phyloP scores from a whole-genome alignment of 2,113 vertebrate species.

The Pollimyrus isidori region DNA sequence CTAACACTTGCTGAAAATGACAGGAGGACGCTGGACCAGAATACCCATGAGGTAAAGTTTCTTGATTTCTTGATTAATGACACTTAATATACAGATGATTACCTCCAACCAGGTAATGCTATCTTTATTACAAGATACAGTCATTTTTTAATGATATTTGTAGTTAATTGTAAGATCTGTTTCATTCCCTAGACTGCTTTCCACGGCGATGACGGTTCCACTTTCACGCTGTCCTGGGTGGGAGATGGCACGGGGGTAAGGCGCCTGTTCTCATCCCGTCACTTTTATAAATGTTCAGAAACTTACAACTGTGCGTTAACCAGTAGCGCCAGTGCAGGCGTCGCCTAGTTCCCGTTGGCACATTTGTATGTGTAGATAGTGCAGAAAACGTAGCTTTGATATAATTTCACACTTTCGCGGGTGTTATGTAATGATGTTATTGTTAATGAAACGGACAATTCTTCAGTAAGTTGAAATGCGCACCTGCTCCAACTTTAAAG shows the following conservation, averaged over 20 bases:
- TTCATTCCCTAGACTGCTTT: conserved; percentile 54
- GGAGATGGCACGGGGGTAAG: conserved; percentile 67
- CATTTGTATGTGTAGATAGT: neutral
- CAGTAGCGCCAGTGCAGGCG: neutral
- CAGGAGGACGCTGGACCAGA: conserved; percentile 45
- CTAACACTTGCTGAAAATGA: conserved; percentile 45
- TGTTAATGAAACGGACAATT: neutral
- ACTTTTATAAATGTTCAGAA: neutral
- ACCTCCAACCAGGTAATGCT: too few species aligned
- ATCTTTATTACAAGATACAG: neutral
- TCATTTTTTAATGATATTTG: neutral
- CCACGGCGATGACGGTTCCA: conserved; percentile 63
- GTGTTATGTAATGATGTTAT: neutral
- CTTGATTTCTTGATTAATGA: neutral
- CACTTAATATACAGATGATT: neutral
- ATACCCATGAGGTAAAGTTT: conserved; percentile 57
- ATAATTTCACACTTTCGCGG: neutral
- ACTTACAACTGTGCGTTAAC: neutral
- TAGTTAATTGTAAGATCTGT: neutral
- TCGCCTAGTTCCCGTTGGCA: neutral
- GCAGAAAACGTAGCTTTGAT: neutral
- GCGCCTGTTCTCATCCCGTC: neutral
- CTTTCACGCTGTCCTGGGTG: conserved; percentile 65
- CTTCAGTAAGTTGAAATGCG: neutral
- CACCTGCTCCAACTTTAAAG: neutral